A percentile compares a stretch with the other conserved stretches of the same genome.
Evolutionary conservation across 1,140 invertebrate genomes (phyloP).

Genomic region (Drosophila willistoni): DNA sequence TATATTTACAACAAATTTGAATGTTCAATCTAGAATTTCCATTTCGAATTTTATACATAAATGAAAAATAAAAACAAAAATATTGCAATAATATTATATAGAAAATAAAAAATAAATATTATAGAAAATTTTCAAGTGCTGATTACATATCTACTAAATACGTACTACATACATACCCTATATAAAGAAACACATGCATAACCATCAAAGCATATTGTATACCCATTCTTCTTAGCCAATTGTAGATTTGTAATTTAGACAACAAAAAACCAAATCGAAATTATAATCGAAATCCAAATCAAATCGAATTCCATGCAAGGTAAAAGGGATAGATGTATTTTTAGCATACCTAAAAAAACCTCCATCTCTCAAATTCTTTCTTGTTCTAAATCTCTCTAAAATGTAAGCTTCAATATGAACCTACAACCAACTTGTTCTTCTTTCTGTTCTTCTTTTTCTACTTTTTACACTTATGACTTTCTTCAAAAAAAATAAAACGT

Average conservation of each 20-base stretch:
- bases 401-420: conserved; percentile 48
- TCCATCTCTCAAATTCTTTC: conserved; percentile 42
- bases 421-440: conserved; percentile 77
- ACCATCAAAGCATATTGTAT: conserved; percentile 54
- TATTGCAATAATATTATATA: conserved; percentile 29
- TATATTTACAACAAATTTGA: conserved; percentile 75
- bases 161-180: conserved; percentile 27
- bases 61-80: conserved; percentile 39
- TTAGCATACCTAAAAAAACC: conserved; percentile 21
- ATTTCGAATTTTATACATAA: conserved; percentile 56
- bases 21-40: conserved; percentile 74
- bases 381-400: conserved; percentile 37
- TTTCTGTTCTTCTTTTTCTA: conserved; percentile 78
- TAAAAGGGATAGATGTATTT: conserved; percentile 47
- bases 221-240: conserved; percentile 69
- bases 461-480: conserved; percentile 59
- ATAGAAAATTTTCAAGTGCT: conserved; percentile 81
- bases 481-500: conserved; percentile 40
- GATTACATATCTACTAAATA: conserved; percentile 61
- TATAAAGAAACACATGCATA: conserved; percentile 25
- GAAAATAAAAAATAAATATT: conserved; percentile 46
- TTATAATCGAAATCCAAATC: conserved; percentile 19
- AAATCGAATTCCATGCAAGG: background rate
- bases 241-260: conserved; percentile 67
- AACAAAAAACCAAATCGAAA: conserved; percentile 43